phyloP scores from a whole-genome alignment of 2,113 vertebrate species.

The Anhinga rufa region DNA sequence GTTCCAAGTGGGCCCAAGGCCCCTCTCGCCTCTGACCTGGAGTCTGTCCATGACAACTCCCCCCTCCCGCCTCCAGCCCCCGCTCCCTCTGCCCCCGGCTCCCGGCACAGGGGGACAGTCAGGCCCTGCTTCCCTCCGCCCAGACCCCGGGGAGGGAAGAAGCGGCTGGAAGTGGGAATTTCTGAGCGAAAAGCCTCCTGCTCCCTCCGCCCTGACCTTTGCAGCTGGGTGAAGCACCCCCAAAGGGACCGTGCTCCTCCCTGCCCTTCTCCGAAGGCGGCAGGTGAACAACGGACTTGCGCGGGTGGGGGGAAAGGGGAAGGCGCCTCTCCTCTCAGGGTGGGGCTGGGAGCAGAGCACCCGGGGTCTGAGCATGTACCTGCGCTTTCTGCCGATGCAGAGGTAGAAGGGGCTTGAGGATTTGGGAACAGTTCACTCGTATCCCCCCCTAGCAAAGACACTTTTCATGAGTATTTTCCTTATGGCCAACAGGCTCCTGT shows the following conservation, averaged over 20 bases:
- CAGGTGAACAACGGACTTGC: rapidly evolving
- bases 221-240: neutral
- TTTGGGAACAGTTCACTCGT: neutral
- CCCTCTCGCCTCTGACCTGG: neutral
- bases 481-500: neutral
- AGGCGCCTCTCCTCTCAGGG: neutral
- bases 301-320: neutral
- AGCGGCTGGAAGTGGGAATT: neutral
- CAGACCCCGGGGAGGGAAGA: neutral
- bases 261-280: neutral
- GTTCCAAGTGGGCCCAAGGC: constrained; percentile 11
- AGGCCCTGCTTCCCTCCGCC: neutral
- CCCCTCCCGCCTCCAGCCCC: neutral
- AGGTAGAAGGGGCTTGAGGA: neutral
- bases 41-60: constrained; percentile 1
- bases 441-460: neutral
- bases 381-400: neutral
- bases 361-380: neutral
- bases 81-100: neutral
- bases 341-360: neutral
- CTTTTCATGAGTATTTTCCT: neutral
- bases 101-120: rapidly evolving
- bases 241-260: neutral
- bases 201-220: neutral
- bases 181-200: neutral